A percentile compares a stretch with the other conserved stretches of the same genome.
phyloP scores from a whole-genome alignment of 2,888 invertebrate species.

The Thumatha senex region DNA sequence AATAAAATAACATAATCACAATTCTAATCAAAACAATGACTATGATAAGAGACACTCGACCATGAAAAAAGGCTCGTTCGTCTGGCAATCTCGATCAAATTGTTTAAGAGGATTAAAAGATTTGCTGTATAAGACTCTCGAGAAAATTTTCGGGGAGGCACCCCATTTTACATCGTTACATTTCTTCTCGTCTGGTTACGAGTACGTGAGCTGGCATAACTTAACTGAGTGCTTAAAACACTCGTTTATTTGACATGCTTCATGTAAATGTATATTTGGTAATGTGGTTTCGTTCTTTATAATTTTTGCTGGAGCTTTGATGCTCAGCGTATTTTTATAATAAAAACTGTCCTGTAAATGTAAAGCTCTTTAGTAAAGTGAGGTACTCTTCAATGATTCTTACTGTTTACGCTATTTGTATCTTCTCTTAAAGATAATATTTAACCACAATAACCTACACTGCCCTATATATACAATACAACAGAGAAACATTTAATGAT shows the following conservation, averaged over 20 bases:
- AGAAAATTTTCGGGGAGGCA: slow-evolving; percentile 70
- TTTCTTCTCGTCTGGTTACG: slow-evolving; percentile 57
- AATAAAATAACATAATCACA: slow-evolving; percentile 16
- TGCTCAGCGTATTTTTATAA: slow-evolving; percentile 5
- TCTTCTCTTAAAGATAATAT: too few species aligned
- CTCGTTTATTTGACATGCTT: slow-evolving; percentile 51
- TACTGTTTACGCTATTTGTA: too few species aligned
- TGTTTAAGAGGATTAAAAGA: slow-evolving; percentile 80
- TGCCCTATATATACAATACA: too few species aligned
- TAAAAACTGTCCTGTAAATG: neutral
- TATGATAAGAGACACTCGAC: slow-evolving; percentile 49
- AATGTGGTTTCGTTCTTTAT: slow-evolving; percentile 34
- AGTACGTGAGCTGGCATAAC: slow-evolving; percentile 50
- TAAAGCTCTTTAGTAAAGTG: neutral
- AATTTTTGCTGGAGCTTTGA: slow-evolving; percentile 16
- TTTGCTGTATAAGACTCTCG: slow-evolving; percentile 73
- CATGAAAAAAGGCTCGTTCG: slow-evolving; percentile 40
- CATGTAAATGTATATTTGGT: slow-evolving; percentile 59
- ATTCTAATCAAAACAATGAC: slow-evolving; percentile 45
- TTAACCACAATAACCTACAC: too few species aligned
- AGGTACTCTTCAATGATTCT: neutral
- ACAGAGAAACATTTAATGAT: too few species aligned
- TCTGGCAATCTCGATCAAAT: slow-evolving; percentile 76
- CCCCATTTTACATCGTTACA: slow-evolving; percentile 71
- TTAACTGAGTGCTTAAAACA: slow-evolving; percentile 41